Evolutionary conservation across 1,140 invertebrate species (phyloP).

Genomic region (Magallana gigas): DNA sequence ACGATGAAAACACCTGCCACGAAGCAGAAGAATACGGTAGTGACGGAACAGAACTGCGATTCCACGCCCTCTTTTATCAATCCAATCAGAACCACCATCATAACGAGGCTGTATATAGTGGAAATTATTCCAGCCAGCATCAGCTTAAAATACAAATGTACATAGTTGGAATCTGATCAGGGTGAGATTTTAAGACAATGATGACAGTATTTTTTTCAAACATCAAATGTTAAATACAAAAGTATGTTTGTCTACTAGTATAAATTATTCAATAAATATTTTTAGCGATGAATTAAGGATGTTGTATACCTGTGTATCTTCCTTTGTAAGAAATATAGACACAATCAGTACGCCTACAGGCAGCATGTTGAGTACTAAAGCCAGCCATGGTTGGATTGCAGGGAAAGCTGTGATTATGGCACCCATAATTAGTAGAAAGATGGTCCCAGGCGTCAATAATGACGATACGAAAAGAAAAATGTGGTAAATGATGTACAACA

Average conservation of each 20-base stretch:
- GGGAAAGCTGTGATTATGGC: slow-evolving; percentile 81
- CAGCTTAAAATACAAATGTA: slow-evolving; percentile 61
- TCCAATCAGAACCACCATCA: slow-evolving; percentile 75
- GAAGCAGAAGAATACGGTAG: slow-evolving; percentile 70
- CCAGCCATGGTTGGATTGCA: slow-evolving; percentile 79
- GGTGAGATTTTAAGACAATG: not conserved
- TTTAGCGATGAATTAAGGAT: no score
- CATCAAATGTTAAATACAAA: no score
- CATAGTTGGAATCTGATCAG: not conserved
- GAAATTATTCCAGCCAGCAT: slow-evolving; percentile 69
- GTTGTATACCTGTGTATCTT: slow-evolving; percentile 27
- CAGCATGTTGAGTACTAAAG: slow-evolving; percentile 80
- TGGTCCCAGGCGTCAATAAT: slow-evolving; percentile 84
- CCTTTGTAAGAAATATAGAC: slow-evolving; percentile 8
- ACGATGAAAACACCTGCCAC: slow-evolving; percentile 81
- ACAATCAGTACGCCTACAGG: slow-evolving; percentile 76
- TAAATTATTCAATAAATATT: no score
- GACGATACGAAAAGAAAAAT: slow-evolving; percentile 80
- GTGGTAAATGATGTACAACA: slow-evolving; percentile 70
- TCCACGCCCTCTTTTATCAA: slow-evolving; percentile 66
- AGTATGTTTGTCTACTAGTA: no score
- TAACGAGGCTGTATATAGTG: slow-evolving; percentile 70
- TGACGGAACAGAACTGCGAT: slow-evolving; percentile 69
- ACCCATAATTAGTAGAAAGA: slow-evolving; percentile 84
- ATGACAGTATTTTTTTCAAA: not conserved